Percentiles rank a stretch among this genome's conserved stretches.
These are phyloP conservation scores for Amblyteles armatorius DNA, from an alignment of 2,888 invertebrate genomes.

Conservation along the genomic window DNA sequence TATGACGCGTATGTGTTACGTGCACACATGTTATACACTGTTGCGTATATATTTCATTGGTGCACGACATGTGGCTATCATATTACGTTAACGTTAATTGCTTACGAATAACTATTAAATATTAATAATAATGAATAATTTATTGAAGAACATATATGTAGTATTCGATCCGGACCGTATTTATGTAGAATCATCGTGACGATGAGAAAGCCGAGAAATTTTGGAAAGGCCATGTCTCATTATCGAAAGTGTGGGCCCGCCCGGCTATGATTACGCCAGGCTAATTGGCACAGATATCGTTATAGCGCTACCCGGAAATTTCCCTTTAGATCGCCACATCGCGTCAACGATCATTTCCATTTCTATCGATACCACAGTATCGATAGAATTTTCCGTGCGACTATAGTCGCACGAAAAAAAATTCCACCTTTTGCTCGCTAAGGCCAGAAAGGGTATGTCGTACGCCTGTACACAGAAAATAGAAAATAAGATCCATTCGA, in stretches of 20 bases:
- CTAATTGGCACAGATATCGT: neutral
- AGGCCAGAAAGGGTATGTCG: neutral
- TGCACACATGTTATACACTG: slow-evolving; percentile 7
- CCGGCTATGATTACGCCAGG: neutral
- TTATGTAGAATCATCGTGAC: neutral
- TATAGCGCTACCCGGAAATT: neutral
- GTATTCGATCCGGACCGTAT: neutral
- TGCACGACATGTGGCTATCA: neutral
- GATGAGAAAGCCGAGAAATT: neutral
- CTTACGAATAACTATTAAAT: too few species aligned
- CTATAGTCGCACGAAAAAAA: neutral
- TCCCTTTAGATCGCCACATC: neutral
- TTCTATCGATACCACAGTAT: neutral
- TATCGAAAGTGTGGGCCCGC: neutral
- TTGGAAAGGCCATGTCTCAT: slow-evolving; percentile 9
- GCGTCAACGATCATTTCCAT: neutral
- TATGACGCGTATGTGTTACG: slow-evolving; percentile 26
- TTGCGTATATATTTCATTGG: slow-evolving; percentile 1
- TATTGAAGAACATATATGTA: neutral
- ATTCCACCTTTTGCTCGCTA: neutral
- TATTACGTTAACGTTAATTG: neutral
- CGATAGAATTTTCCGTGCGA: too few species aligned
- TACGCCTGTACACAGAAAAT: neutral
- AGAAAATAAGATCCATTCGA: neutral
- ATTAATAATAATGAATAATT: too few species aligned